Percentiles rank a stretch among this genome's conserved stretches.
phyloP scores from a whole-genome alignment of 2,888 invertebrate species.

The Yponomeuta sedellus region DNA sequence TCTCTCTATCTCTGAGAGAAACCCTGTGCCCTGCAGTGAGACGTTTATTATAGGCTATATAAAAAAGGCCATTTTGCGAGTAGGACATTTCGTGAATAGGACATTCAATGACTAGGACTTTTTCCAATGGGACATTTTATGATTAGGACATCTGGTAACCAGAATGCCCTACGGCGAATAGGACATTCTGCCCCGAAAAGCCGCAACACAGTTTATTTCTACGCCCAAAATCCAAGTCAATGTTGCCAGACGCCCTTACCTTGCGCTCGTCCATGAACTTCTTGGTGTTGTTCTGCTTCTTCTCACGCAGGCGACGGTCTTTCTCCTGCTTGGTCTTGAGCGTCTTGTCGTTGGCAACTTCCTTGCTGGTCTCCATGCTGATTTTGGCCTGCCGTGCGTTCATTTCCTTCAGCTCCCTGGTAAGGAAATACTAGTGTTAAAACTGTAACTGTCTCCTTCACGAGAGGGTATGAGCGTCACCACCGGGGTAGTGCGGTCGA shows the following conservation, averaged over 20 bases:
- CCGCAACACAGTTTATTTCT: not conserved
- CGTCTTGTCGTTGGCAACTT: slow-evolving; percentile 96
- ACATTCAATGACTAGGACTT: no score
- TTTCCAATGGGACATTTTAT: no score
- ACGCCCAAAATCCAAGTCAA: not conserved
- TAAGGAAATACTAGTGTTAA: slow-evolving; percentile 19
- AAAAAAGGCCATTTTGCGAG: no score
- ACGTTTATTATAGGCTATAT: no score
- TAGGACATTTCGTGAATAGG: no score
- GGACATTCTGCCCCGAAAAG: no score
- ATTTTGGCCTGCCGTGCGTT: slow-evolving; percentile 95
- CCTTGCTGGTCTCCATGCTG: slow-evolving; percentile 97
- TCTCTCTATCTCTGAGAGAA: no score
- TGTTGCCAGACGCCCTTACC: slow-evolving; percentile 41
- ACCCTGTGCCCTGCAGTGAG: no score
- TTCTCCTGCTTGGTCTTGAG: slow-evolving; percentile 98
- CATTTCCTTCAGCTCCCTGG: slow-evolving; percentile 95
- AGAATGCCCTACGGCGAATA: no score
- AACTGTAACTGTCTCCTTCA: not conserved
- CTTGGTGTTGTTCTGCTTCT: slow-evolving; percentile 98
- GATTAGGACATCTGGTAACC: no score
- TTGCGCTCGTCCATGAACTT: slow-evolving; percentile 97
- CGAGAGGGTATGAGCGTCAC: no score
- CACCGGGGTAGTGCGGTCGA: no score
- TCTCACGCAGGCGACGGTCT: slow-evolving; percentile 93